Evolutionary conservation across 2,113 vertebrate species (phyloP).

Genomic region (Hiodon tergisus): DNA sequence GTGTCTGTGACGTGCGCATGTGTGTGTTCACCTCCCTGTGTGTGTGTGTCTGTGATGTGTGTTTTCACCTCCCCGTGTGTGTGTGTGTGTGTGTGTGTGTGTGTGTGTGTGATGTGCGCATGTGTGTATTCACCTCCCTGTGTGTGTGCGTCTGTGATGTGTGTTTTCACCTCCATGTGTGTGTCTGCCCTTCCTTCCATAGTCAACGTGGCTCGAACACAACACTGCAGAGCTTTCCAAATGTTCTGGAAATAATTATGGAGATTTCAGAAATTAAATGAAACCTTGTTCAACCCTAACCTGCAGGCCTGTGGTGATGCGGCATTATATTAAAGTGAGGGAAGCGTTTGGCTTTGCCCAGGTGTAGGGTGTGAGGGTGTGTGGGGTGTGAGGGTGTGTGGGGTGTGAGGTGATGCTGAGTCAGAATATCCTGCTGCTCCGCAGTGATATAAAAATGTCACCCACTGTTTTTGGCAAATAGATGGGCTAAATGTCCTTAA

Average conservation of each 20-base stretch:
- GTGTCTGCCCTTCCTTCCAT: not conserved
- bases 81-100: too few relatives aligned
- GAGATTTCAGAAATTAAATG: constrained; percentile 10
- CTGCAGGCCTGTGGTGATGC: not conserved
- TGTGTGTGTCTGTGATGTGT: not conserved
- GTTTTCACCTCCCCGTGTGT: not conserved
- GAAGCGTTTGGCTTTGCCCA: not conserved
- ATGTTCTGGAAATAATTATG: constrained; percentile 19
- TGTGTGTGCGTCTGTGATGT: not conserved
- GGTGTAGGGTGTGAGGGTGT: too few relatives aligned
- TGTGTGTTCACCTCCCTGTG: not conserved
- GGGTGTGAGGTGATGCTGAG: constrained; percentile 11
- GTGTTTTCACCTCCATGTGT: not conserved
- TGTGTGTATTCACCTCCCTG: too few relatives aligned
- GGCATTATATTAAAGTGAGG: not conserved
- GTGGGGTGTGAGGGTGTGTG: too few relatives aligned
- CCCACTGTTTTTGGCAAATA: not conserved
- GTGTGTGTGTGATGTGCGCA: too few relatives aligned
- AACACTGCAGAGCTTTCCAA: not conserved
- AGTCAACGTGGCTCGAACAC: not conserved
- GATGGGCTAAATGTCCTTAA: too few relatives aligned
- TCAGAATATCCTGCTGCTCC: not conserved
- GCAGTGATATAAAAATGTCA: constrained; percentile 13
- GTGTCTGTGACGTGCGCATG: too few relatives aligned
- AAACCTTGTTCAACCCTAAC: not conserved